Base-by-base conservation (phyloP, 2,797 vertebrate genomes). In the Hephaestus fuliginosus region DNA sequence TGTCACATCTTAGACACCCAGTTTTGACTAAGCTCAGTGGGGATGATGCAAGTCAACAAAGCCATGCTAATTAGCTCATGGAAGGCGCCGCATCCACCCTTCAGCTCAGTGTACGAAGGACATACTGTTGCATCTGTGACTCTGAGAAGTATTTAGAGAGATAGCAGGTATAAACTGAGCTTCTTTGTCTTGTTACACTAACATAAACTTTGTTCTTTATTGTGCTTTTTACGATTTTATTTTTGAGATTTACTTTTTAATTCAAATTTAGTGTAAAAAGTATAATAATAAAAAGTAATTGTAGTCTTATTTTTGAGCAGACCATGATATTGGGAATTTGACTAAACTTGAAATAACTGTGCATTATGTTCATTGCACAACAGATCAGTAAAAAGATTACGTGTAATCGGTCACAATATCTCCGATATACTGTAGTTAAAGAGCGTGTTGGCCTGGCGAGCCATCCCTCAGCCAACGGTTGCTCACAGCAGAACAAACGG, bases 31-130 rank as follows among this genome's bases (percentile, higher is more conserved):
- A 65, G 51, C 61, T 81, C 63, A 66, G 62, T 46, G 60, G 46
- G 58, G 64, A 85, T 55, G 77, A 75, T 71, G 49, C 64, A 69
- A 78, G 65, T 82, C 25, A 74, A 72, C n/a, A 82, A 83, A 74
- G 53, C 72, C 78, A 39, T 52, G 17, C 22, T 83, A 78, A 82
- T 71, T 78, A 76, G 52, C 41, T 70, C 18, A 66, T 70, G 18
- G 36, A 82, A 61, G 46, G 41, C 25, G 56, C 30, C 30, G 3
- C 22, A 62, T 70, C 11, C 53, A 52, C n/a, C 15, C 41, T 70
- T 60, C 4, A 17, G n/a, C 33, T 75, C 51, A 46, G 20, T 33
- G 5, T 58, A 53, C 39, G 20, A 44, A 74, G 12, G 70, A 51
- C 30, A 52, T 14, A 72, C 8, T 64, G n/a, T 14, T 49, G 15